These are phyloP conservation scores for Myrmophylax atrothorax DNA, from an alignment of 2,113 vertebrate genomes.

Conservation along the genomic window DNA sequence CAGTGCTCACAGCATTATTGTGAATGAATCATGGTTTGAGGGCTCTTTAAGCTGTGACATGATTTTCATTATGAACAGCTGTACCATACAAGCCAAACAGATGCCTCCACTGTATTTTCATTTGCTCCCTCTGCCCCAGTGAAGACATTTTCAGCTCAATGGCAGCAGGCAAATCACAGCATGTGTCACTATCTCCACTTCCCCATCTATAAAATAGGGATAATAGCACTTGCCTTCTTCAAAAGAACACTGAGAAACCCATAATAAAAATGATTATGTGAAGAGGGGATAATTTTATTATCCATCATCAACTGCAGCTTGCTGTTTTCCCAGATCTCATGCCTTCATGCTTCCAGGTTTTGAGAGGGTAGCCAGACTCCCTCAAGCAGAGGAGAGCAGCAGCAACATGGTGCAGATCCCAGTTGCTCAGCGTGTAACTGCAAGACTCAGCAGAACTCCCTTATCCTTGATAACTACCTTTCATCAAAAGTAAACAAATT, in stretches of 20 bases:
- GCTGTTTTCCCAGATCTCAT: background rate
- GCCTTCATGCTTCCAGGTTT: background rate
- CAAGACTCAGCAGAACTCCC: background rate
- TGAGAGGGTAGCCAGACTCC: background rate
- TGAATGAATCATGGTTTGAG: background rate
- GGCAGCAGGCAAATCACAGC: background rate
- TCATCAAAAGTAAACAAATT: background rate
- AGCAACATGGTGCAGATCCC: background rate
- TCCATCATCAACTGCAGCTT: background rate
- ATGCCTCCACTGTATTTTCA: background rate
- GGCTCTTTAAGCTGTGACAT: background rate
- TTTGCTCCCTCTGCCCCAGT: background rate
- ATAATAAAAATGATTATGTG: background rate
- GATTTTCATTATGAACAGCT: slow-evolving; percentile 28
- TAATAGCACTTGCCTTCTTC: background rate
- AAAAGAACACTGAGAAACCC: background rate
- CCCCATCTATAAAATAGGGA: background rate
- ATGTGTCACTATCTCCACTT: background rate
- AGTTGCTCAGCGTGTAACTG: background rate
- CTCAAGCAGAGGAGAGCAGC: background rate
- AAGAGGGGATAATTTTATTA: background rate
- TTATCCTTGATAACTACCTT: background rate
- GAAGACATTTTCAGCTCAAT: background rate
- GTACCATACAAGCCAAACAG: background rate
- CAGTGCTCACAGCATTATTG: background rate